phyloP scores from a whole-genome alignment of 2,888 invertebrate genomes.

The Phortica magna region DNA sequence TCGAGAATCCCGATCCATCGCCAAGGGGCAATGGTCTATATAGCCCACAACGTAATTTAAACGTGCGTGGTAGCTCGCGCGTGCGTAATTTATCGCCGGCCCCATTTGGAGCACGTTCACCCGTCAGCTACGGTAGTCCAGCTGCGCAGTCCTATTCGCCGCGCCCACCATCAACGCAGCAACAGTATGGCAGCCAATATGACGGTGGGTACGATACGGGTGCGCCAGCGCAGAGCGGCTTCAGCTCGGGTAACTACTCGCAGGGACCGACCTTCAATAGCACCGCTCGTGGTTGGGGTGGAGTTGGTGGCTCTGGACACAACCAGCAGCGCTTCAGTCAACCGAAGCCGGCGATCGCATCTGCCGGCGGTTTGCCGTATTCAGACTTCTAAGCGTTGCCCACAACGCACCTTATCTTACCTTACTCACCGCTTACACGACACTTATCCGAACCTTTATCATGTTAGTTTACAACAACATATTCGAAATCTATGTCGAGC shows the following conservation, averaged over 20 bases:
- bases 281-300: constrained; percentile 88
- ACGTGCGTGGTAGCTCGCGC: constrained; percentile 40
- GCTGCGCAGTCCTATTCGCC: constrained; percentile 35
- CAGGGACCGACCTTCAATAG: constrained; percentile 85
- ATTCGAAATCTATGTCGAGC: constrained; percentile 4
- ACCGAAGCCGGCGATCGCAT: constrained; percentile 30
- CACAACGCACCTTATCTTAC: no score
- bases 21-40: constrained; percentile 11
- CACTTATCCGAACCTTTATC: neutral
- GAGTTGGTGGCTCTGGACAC: constrained; percentile 20
- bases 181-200: constrained; percentile 36
- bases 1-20: constrained; percentile 55
- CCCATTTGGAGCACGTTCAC: constrained; percentile 54
- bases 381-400: constrained; percentile 61
- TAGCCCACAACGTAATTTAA: constrained; percentile 38
- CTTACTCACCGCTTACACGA: neutral
- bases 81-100: constrained; percentile 69
- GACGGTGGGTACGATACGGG: constrained; percentile 36
- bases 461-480: neutral
- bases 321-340: constrained; percentile 22
- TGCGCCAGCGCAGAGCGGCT: constrained; percentile 24
- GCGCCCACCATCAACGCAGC: constrained; percentile 32
- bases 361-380: constrained; percentile 58
- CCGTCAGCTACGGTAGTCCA: constrained; percentile 34
- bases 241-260: constrained; percentile 39